Evolutionary conservation across 1,140 invertebrate genomes (phyloP).

Genomic region (Eueides isabella): DNA sequence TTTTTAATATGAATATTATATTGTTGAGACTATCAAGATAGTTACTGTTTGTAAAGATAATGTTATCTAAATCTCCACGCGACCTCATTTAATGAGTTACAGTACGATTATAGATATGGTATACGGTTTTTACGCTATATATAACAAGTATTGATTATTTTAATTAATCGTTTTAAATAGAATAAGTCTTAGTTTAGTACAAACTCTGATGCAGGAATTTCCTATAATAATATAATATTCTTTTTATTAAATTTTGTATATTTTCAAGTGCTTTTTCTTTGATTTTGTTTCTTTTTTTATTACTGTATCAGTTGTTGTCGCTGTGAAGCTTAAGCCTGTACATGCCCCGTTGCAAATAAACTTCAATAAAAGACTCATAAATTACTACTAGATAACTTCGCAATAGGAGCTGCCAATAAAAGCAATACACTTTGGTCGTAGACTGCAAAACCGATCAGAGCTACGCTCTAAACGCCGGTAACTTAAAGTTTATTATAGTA

Average conservation of each 20-base stretch:
- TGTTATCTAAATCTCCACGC: conserved; percentile 1
- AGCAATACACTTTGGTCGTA: conserved; percentile 53
- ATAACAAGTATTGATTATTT: no score
- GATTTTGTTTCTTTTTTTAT: neutral
- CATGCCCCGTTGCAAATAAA: neutral
- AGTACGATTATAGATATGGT: no score
- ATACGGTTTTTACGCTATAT: neutral
- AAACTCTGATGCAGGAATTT: no score
- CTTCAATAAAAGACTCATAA: neutral
- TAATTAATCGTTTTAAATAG: no score
- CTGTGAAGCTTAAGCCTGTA: neutral
- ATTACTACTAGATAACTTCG: conserved; percentile 7
- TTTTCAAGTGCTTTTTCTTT: no score
- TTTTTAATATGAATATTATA: neutral
- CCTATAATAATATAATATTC: no score
- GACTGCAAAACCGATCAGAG: conserved; percentile 52
- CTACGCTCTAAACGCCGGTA: conserved; percentile 50
- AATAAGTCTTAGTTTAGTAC: no score
- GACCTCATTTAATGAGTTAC: neutral
- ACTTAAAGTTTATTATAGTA: conserved; percentile 58
- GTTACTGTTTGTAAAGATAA: neutral
- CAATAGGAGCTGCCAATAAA: conserved; percentile 48
- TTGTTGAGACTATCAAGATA: neutral
- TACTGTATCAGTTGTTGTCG: neutral
- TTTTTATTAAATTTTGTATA: no score